Percentiles rank a stretch among this genome's conserved stretches.
These are phyloP conservation scores for Camponotus floridanus DNA, from an alignment of 1,140 invertebrate species.

Conservation along the genomic window DNA sequence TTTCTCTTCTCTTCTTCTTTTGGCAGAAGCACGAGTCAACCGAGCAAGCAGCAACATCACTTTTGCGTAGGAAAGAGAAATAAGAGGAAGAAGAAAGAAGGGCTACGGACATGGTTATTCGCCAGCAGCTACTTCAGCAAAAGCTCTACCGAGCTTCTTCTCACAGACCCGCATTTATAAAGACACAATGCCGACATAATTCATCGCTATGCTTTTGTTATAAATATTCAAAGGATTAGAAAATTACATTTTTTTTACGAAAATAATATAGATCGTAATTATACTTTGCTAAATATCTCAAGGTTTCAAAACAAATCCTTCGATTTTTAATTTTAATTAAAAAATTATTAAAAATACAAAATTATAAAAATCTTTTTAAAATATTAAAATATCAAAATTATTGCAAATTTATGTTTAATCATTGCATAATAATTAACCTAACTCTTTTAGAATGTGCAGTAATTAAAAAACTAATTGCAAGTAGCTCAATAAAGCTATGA, in stretches of 20 bases:
- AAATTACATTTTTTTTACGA: not conserved
- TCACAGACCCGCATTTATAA: conserved; percentile 9
- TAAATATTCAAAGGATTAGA: not conserved
- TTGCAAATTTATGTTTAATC: too few species aligned
- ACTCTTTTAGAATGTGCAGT: not conserved
- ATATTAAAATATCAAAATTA: too few species aligned
- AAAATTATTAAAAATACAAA: too few species aligned
- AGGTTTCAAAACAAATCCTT: not conserved
- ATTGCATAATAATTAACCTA: not conserved
- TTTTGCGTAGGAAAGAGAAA: not conserved
- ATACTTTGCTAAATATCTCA: not conserved
- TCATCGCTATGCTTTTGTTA: not conserved
- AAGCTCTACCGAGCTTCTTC: not conserved
- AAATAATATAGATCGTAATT: not conserved
- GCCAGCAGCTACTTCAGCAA: conserved; percentile 34
- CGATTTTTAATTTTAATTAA: not conserved
- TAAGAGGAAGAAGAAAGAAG: not conserved
- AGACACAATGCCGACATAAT: not conserved
- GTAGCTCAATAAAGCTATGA: not conserved
- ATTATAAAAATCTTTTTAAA: not conserved
- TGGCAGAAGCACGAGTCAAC: not conserved
- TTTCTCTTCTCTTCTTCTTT: conserved; percentile 19
- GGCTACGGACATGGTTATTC: not conserved
- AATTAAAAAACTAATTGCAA: too few species aligned
- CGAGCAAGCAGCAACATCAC: not conserved